Base-by-base conservation (phyloP, 2,797 vertebrate species). In the Enoplosus armatus region DNA sequence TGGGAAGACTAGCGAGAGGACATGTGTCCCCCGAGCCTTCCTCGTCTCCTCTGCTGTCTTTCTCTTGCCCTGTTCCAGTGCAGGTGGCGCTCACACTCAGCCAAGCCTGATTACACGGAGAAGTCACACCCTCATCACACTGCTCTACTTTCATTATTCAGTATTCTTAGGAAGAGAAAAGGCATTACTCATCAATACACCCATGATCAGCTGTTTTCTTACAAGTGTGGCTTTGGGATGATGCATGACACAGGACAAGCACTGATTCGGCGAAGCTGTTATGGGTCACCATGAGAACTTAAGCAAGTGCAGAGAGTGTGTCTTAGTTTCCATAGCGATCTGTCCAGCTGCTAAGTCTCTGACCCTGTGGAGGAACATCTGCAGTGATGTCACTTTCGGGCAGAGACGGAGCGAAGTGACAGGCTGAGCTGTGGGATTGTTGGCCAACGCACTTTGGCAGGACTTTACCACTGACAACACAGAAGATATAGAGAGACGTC, bases 311-410 rank as follows among this genome's bases (percentile, higher is more conserved):
- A 29, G 54, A 43, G 62, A 55, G 33, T 62, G 37, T 18, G 14
- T 74, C n/a, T 29, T 2, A 6, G 74, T 89, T 75, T 76, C 77
- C 78, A 65, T 50, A 60, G 83, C 2, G 47, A 83, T 56, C n/a
- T 0, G 74, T 72, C 72, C 85, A 89, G 86, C 87, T 91, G 83
- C 85, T 84, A 3, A 39, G 65, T 35, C 66, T 80, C 75, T 68
- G 84, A 82, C 69, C 74, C 61, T 22, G 65, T 3, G 33, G 67
- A 77, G 75, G 39, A 86, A 89, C 89, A 93, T 91, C 91, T 93
- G 91, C 69, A 54, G 77, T 90, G 89, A 93, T 71, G 84, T 93
- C 84, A 92, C 77, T 51, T 15, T 64, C 4, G 31, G 77, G 73
- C 55, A 48, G 20, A 72, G 69, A 51, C 0, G 0, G 27, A 37